Evolutionary conservation across 2,113 vertebrate species (phyloP).

Genomic region (Phylloscopus whistleri): DNA sequence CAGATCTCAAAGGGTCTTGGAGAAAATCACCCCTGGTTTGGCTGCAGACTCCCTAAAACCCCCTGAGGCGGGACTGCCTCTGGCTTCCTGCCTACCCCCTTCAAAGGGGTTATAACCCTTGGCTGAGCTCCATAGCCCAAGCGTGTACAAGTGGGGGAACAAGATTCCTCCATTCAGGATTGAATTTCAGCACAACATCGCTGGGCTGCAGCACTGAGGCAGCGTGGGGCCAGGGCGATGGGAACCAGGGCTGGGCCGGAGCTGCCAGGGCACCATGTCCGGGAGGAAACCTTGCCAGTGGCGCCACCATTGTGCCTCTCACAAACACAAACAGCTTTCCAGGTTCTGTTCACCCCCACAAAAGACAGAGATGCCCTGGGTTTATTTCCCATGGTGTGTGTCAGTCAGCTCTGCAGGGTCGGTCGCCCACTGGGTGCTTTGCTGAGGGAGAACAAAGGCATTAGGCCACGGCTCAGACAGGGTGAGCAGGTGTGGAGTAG

Average conservation of each 20-base stretch:
- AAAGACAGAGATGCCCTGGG: not conserved
- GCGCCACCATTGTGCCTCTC: not conserved
- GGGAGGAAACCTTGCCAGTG: not conserved
- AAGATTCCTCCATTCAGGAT: not conserved
- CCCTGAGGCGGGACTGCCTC: rapidly evolving
- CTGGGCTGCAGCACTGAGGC: not conserved
- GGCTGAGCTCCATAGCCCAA: not conserved
- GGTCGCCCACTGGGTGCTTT: not conserved
- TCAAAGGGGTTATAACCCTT: not conserved
- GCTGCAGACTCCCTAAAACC: not conserved
- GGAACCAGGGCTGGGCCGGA: not conserved
- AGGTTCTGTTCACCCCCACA: not conserved
- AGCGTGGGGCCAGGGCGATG: rapidly evolving
- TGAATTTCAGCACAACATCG: not conserved
- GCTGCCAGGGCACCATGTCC: rapidly evolving
- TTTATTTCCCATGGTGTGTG: not conserved
- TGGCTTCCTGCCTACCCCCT: not conserved
- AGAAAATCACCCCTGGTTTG: rapidly evolving
- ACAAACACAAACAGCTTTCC: not conserved
- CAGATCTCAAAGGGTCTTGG: not conserved
- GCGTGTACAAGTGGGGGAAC: rapidly evolving
- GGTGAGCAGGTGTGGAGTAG: slow-evolving; percentile 6
- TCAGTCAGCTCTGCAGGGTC: not conserved
- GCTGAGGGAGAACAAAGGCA: not conserved
- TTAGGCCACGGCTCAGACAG: not conserved